phyloP scores from a whole-genome alignment of 2,888 invertebrate genomes.

The Arctia plantaginis region DNA sequence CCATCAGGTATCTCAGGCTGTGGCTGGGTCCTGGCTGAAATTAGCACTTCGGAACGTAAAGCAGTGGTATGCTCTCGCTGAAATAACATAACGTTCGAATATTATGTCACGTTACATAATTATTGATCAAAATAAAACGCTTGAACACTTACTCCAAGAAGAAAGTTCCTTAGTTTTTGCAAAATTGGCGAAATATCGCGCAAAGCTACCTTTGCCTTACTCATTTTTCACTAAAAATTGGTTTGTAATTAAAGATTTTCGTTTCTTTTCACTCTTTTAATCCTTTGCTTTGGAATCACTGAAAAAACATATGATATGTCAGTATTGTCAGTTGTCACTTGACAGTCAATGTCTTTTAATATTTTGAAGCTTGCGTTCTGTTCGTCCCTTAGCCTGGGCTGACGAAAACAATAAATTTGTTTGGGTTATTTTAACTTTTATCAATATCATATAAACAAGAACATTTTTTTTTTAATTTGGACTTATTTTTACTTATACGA shows the following conservation, averaged over 20 bases:
- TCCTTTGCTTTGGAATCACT: neutral
- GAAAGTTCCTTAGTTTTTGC: constrained; percentile 87
- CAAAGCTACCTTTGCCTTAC: constrained; percentile 78
- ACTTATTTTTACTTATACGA: no score
- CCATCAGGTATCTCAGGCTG: constrained; percentile 94
- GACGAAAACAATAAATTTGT: no score
- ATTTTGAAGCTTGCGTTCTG: constrained; percentile 2
- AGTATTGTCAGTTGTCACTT: no score
- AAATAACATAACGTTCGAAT: constrained; percentile 39
- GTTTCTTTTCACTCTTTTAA: neutral
- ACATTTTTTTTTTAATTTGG: no score
- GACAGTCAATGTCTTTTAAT: neutral
- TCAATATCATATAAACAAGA: no score
- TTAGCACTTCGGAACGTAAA: constrained; percentile 88
- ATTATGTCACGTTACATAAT: constrained; percentile 64
- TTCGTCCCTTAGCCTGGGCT: neutral
- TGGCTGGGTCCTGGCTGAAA: constrained; percentile 92
- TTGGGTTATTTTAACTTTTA: no score
- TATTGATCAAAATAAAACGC: constrained; percentile 46
- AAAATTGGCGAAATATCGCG: constrained; percentile 89
- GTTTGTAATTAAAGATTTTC: neutral
- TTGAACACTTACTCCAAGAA: constrained; percentile 87
- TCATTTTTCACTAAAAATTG: constrained; percentile 60
- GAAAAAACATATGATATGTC: constrained; percentile 14
- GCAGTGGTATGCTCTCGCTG: constrained; percentile 88